Conservation (phyloP, 30 jellyfish, hydroid and myxozoan species). For the Turritopsis rubra region DNA sequence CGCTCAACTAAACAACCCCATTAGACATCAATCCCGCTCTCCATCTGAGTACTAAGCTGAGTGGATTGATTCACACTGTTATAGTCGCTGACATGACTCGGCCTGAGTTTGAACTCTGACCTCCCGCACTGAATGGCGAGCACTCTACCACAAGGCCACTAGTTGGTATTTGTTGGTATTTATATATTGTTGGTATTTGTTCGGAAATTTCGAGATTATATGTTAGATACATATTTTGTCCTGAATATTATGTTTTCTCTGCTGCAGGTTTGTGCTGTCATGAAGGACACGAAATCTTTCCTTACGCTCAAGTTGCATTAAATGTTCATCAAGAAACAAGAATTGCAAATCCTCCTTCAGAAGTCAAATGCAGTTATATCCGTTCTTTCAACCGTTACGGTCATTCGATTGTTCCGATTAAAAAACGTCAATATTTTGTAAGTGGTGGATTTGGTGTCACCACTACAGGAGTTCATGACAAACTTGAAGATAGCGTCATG, state of each 20-base stretch:
- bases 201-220: too few species aligned
- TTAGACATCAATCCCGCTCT: too few species aligned
- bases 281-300: background rate
- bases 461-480: conserved; percentile 37
- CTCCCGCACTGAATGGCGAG: too few species aligned
- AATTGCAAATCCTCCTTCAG: background rate
- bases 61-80: too few species aligned
- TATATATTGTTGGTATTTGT: too few species aligned
- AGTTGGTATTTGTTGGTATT: too few species aligned
- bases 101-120: too few species aligned
- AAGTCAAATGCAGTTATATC: background rate
- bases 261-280: conserved; percentile 6
- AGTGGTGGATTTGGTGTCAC: conserved; percentile 81
- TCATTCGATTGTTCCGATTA: conserved; percentile 33
- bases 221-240: too few species aligned
- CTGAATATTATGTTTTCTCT: background rate
- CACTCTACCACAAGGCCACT: too few species aligned
- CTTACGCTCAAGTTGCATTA: background rate
- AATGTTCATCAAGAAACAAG: background rate
- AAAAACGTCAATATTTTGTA: background rate
- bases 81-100: too few species aligned
- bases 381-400: conserved; percentile 47
- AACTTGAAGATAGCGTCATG: conserved; percentile 35
- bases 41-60: too few species aligned
- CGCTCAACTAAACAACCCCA: too few species aligned